phyloP scores from a whole-genome alignment of 2,888 invertebrate genomes.

The Apamea anceps region DNA sequence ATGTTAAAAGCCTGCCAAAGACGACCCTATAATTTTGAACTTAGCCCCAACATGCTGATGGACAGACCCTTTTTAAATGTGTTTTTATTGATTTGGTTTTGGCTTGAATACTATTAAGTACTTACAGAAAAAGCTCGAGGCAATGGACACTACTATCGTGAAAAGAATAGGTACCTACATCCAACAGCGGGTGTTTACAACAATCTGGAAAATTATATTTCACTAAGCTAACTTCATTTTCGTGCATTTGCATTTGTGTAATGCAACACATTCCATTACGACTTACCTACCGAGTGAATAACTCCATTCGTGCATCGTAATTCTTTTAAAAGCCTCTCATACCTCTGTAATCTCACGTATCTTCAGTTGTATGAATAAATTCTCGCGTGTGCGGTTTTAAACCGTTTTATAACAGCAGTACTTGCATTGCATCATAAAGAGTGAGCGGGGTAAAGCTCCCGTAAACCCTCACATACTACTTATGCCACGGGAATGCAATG shows the following conservation, averaged over 20 bases:
- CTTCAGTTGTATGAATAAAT: conserved; percentile 57
- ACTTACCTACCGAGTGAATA: conserved; percentile 28
- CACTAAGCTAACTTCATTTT: conserved; percentile 1
- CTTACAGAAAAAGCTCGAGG: background rate
- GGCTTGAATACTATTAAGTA: background rate
- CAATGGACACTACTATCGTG: background rate
- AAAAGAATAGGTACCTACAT: background rate
- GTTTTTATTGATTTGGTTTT: background rate
- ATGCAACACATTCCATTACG: conserved; percentile 33
- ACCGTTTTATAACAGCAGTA: conserved; percentile 56
- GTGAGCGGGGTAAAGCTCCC: conserved; percentile 56
- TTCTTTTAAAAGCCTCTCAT: conserved; percentile 56
- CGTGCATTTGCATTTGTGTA: conserved; percentile 14
- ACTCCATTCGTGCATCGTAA: conserved; percentile 42
- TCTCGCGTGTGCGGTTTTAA: conserved; percentile 58
- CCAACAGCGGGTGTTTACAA: background rate
- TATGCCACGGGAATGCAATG: conserved; percentile 51
- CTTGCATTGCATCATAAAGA: conserved; percentile 57
- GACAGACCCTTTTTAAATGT: conserved; percentile 5
- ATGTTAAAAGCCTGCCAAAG: conserved; percentile 26
- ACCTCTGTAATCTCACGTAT: conserved; percentile 46
- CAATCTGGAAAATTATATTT: conserved; percentile 1
- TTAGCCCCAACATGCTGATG: background rate
- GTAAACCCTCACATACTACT: conserved; percentile 58
- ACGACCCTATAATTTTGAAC: conserved; percentile 9